phyloP scores from a whole-genome alignment of 2,797 vertebrate genomes.

The Cynodonichthys magdalenae region DNA sequence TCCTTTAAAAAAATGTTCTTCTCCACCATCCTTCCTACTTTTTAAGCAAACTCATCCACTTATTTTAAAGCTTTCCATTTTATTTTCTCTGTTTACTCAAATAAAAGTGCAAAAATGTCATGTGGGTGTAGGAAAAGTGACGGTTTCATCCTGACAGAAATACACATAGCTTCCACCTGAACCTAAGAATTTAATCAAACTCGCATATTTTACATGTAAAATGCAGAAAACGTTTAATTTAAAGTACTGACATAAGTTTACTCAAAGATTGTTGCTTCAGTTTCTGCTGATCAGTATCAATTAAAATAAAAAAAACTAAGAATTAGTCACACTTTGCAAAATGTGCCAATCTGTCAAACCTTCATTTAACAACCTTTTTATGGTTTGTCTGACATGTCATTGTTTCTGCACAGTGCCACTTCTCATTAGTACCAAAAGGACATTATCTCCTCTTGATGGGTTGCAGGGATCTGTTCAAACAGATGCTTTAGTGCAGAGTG shows the following conservation, averaged over 20 bases:
- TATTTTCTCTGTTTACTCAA: too few species aligned
- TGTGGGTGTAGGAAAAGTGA: too few species aligned
- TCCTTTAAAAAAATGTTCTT: background rate
- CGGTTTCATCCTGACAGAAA: too few species aligned
- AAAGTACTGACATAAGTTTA: too few species aligned
- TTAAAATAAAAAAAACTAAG: background rate
- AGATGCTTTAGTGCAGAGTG: conserved; percentile 18
- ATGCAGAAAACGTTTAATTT: background rate
- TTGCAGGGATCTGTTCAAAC: conserved; percentile 14
- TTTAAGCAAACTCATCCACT: background rate
- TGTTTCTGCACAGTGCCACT: background rate
- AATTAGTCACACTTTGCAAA: background rate
- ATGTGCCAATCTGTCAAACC: background rate
- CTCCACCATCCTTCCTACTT: background rate
- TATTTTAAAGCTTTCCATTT: background rate
- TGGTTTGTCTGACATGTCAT: conserved; percentile 2
- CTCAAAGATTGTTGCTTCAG: too few species aligned
- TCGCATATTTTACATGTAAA: too few species aligned
- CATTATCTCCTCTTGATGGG: conserved; percentile 28
- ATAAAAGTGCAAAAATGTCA: too few species aligned
- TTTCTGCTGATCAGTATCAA: background rate
- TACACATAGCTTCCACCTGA: too few species aligned
- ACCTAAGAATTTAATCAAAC: too few species aligned
- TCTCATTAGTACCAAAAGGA: conserved; percentile 29
- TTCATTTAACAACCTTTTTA: conserved; percentile 6